A percentile compares a stretch with the other conserved stretches of the same genome.
Evolutionary conservation across 64 coral and sea anemone genomes (phyloP).

Genomic region (Montipora efflorescens): DNA sequence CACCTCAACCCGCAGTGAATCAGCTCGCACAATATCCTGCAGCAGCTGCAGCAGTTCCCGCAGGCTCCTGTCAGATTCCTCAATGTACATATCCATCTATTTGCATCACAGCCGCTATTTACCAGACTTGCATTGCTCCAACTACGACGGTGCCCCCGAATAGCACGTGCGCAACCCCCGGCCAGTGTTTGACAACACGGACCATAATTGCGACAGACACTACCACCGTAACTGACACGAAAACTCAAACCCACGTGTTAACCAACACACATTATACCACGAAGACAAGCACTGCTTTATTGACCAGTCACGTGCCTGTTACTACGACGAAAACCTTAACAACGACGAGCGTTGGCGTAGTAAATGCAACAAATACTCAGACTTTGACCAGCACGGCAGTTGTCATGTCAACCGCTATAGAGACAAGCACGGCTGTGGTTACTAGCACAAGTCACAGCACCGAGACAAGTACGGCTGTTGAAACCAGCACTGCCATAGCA

Average conservation of each 20-base stretch:
- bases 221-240: neutral
- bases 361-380: constrained; percentile 5
- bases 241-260: constrained; percentile 22
- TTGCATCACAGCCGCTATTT: constrained; percentile 14
- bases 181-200: neutral
- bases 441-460: neutral
- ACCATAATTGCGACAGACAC: constrained; percentile 33
- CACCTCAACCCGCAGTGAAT: neutral
- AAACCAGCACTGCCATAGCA: neutral
- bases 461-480: constrained; percentile 17
- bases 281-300: constrained; percentile 21
- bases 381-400: constrained; percentile 17
- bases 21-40: neutral
- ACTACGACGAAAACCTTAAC: constrained; percentile 20
- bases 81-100: constrained; percentile 13
- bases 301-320: constrained; percentile 25
- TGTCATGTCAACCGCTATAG: neutral
- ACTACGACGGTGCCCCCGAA: neutral
- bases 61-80: neutral
- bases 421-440: neutral
- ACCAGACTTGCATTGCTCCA: constrained; percentile 22
- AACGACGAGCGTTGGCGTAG: neutral
- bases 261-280: constrained; percentile 12
- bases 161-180: constrained; percentile 3
- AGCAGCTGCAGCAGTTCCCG: neutral